These are phyloP conservation scores for Pseudolaguvia tuberculata DNA, from an alignment of 2,113 vertebrate genomes.

Conservation along the genomic window DNA sequence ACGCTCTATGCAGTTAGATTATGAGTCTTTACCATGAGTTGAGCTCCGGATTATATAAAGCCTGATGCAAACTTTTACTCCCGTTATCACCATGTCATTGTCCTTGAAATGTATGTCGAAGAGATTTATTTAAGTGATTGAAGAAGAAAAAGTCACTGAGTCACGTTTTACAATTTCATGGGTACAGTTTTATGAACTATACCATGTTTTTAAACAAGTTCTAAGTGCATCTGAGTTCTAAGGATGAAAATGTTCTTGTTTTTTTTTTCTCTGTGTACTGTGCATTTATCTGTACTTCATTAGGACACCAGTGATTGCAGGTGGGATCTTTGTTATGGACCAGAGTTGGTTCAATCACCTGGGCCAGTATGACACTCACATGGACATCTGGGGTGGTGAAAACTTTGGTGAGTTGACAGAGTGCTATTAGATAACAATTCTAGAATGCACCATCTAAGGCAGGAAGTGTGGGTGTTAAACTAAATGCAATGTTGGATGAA, in stretches of 20 bases:
- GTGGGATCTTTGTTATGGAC: constrained; percentile 96
- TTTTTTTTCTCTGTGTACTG: neutral
- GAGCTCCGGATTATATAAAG: too few relatives aligned
- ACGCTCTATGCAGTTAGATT: too few relatives aligned
- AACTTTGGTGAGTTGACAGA: constrained; percentile 86
- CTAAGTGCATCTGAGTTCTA: too few relatives aligned
- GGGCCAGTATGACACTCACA: constrained; percentile 96
- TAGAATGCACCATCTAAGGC: neutral
- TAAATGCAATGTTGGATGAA: neutral
- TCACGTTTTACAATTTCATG: too few relatives aligned
- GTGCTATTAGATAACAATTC: neutral
- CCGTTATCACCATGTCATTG: neutral
- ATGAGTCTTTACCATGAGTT: too few relatives aligned
- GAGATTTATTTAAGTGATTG: too few relatives aligned
- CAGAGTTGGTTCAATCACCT: constrained; percentile 98
- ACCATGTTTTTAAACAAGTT: too few relatives aligned
- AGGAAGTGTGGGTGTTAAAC: neutral
- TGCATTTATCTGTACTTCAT: constrained; percentile 8
- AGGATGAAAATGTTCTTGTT: too few relatives aligned
- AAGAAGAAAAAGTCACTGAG: too few relatives aligned
- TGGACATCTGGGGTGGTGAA: constrained; percentile 99
- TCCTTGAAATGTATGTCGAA: neutral
- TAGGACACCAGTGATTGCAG: constrained; percentile 97
- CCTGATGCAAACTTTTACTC: too few relatives aligned
- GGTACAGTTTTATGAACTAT: too few relatives aligned